These are phyloP conservation scores for Ceyx erithaca DNA, from an alignment of 2,797 vertebrate genomes.

Conservation along the genomic window DNA sequence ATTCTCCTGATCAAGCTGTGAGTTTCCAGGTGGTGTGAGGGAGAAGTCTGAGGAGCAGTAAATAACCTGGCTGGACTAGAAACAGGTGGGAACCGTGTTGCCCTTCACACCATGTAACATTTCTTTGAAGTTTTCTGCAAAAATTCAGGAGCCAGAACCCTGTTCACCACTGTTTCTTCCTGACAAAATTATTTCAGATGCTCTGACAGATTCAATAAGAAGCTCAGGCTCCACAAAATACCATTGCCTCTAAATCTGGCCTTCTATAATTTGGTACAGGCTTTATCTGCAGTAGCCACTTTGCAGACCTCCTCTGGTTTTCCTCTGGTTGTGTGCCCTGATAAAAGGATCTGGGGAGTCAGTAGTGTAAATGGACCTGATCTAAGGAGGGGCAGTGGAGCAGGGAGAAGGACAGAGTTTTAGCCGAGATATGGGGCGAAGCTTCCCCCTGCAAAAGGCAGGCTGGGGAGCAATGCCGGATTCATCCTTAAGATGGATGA, in stretches of 20 bases:
- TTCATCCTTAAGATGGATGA: not conserved
- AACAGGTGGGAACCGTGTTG: not conserved
- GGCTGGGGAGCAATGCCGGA: not conserved
- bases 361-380: not conserved
- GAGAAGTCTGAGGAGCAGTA: not conserved
- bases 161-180: not conserved
- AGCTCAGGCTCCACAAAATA: not conserved
- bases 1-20: not conserved
- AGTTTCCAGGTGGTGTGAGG: not conserved
- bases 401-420: not conserved
- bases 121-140: not conserved
- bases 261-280: not conserved
- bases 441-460: fast-evolving
- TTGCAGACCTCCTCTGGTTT: not conserved
- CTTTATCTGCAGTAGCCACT: not conserved
- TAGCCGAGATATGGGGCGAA: not conserved
- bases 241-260: not conserved
- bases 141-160: not conserved
- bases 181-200: not conserved
- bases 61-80: not conserved
- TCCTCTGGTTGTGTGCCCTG: not conserved
- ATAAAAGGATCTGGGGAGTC: not conserved
- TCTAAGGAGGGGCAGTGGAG: not conserved
- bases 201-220: not conserved
- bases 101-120: not conserved